phyloP scores from a whole-genome alignment of 2,888 invertebrate genomes.

The Caenorhabditis japonica region DNA sequence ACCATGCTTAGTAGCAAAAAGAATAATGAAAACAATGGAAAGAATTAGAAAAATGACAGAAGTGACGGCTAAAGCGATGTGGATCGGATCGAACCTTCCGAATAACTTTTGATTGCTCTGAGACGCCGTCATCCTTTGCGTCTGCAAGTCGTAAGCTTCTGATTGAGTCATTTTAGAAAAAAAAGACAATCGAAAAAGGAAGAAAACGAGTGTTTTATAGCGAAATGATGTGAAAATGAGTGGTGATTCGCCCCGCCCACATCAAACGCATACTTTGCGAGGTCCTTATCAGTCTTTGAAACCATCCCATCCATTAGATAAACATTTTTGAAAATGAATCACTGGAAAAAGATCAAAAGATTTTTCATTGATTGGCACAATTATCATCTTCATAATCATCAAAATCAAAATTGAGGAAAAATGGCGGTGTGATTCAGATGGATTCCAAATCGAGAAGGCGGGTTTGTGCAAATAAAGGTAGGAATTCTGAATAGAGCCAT shows the following conservation, averaged over 20 bases:
- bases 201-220: constrained; percentile 18
- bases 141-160: constrained; percentile 44
- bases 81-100: constrained; percentile 46
- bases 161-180: constrained; percentile 24
- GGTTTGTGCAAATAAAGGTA: constrained; percentile 11
- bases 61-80: constrained; percentile 38
- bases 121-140: constrained; percentile 31
- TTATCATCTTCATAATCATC: constrained; percentile 39
- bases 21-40: constrained; percentile 49
- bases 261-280: constrained; percentile 22
- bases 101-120: constrained; percentile 24
- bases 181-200: not conserved
- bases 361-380: constrained; percentile 9
- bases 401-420: constrained; percentile 13
- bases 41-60: constrained; percentile 45
- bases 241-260: not conserved
- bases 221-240: constrained; percentile 10
- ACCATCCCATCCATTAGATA: constrained; percentile 29
- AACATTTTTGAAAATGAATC: constrained; percentile 31
- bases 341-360: constrained; percentile 3
- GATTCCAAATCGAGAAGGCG: not conserved
- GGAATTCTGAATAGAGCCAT: constrained; percentile 20
- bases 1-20: constrained; percentile 51
- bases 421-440: constrained; percentile 26
- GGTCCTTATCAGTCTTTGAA: constrained; percentile 24